Evolutionary conservation across 2,113 vertebrate species (phyloP).

Genomic region (Corythaeola cristata): DNA sequence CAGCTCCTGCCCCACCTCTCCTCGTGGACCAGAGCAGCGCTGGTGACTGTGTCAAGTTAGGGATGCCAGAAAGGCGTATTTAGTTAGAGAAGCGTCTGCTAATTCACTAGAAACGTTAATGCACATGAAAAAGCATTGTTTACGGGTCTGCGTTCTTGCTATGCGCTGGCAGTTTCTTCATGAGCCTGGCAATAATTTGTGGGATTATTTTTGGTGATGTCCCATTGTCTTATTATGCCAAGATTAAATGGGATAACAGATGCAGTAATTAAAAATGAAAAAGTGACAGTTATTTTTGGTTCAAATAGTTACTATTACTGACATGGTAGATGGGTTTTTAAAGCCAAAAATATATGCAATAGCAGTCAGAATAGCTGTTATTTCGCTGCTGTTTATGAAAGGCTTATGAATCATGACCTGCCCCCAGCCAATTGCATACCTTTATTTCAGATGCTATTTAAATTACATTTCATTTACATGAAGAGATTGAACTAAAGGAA

Average conservation of each 20-base stretch:
- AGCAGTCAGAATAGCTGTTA: slow-evolving; percentile 46
- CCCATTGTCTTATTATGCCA: slow-evolving; percentile 29
- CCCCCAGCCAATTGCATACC: slow-evolving; percentile 8
- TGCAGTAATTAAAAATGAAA: slow-evolving; percentile 69
- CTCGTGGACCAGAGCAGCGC: rapidly evolving
- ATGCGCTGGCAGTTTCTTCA: not conserved
- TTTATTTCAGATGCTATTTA: slow-evolving; percentile 58
- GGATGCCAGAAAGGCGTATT: not conserved
- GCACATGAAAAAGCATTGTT: not conserved
- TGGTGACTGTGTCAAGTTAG: not conserved
- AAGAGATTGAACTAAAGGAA: slow-evolving; percentile 7
- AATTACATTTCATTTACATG: slow-evolving; percentile 15
- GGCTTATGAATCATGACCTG: slow-evolving; percentile 53
- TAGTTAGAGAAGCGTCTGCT: not conserved
- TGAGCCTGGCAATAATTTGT: not conserved
- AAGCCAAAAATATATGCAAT: slow-evolving; percentile 40
- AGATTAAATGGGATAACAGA: slow-evolving; percentile 55
- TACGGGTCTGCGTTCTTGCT: not conserved
- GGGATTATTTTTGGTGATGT: slow-evolving; percentile 17
- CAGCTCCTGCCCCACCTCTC: not conserved
- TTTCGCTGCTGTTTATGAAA: slow-evolving; percentile 63
- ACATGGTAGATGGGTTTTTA: not conserved
- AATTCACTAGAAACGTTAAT: not conserved
- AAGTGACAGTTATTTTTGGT: slow-evolving; percentile 57
- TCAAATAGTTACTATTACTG: slow-evolving; percentile 40